Evolutionary conservation across 2,888 invertebrate species (phyloP).

Genomic region (Andrena bucephala): DNA sequence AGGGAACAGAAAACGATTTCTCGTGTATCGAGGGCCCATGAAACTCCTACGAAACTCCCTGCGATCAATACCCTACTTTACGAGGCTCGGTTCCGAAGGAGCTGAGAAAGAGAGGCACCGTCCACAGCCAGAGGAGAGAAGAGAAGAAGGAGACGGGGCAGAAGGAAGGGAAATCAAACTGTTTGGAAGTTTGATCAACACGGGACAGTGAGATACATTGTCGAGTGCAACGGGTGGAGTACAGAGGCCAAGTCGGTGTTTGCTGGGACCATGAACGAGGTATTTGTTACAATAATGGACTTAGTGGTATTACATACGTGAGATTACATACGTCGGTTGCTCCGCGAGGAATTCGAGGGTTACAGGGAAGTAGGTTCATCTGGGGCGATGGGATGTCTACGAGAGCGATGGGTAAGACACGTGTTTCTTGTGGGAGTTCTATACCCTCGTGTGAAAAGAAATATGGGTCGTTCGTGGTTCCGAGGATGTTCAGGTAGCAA

Average conservation of each 20-base stretch:
- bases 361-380: neutral
- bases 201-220: slow-evolving; percentile 21
- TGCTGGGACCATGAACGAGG: slow-evolving; percentile 12
- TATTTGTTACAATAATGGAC: slow-evolving; percentile 25
- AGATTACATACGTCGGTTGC: neutral
- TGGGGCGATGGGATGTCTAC: slow-evolving; percentile 1
- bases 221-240: neutral
- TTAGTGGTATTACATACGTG: no score
- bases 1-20: slow-evolving; percentile 27
- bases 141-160: neutral
- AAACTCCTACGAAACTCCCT: slow-evolving; percentile 58
- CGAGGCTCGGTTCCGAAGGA: slow-evolving; percentile 48
- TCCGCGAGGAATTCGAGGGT: neutral
- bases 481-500: neutral
- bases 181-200: slow-evolving; percentile 16
- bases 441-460: neutral
- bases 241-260: neutral
- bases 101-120: neutral
- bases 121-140: neutral
- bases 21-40: slow-evolving; percentile 52
- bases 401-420: slow-evolving; percentile 4
- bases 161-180: neutral
- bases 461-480: neutral
- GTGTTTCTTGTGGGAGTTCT: neutral
- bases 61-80: slow-evolving; percentile 41